These are phyloP conservation scores for Epinotia demarniana DNA, from an alignment of 2,888 invertebrate species.

Conservation along the genomic window DNA sequence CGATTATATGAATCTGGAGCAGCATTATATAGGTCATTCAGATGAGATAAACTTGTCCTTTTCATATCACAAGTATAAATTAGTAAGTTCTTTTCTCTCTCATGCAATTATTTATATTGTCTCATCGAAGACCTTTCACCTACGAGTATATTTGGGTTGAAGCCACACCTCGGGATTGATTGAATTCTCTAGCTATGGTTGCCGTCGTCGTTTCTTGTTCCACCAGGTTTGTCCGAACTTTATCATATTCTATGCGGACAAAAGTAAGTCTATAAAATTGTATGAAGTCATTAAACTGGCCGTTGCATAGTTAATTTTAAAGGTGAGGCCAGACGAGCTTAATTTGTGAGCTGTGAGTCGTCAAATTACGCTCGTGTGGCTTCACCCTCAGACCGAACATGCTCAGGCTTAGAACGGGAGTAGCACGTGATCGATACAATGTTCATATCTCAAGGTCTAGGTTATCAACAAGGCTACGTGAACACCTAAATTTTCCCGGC, in stretches of 20 bases:
- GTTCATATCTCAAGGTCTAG: constrained; percentile 52
- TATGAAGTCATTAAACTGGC: neutral
- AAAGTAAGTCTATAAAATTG: neutral
- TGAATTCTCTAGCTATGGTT: too few relatives aligned
- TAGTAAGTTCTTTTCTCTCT: neutral
- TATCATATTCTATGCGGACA: neutral
- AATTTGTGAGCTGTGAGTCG: too few relatives aligned
- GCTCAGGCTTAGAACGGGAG: neutral
- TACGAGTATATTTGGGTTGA: too few relatives aligned
- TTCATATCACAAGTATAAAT: neutral
- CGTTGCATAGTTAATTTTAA: neutral
- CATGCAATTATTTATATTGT: neutral
- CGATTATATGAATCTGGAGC: neutral
- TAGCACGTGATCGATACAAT: constrained; percentile 40
- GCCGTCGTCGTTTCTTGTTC: too few relatives aligned
- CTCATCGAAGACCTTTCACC: neutral
- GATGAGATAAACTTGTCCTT: neutral
- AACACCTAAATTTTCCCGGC: constrained; percentile 25
- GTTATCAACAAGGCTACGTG: constrained; percentile 49
- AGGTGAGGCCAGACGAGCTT: too few relatives aligned
- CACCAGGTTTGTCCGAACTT: too few relatives aligned
- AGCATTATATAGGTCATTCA: constrained; percentile 7
- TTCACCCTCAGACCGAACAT: neutral
- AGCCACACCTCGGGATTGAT: too few relatives aligned
- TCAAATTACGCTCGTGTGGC: too few relatives aligned